A percentile compares a stretch with the other conserved stretches of the same genome.
These are phyloP conservation scores for Hydropotes inermis DNA, from an alignment of 2,113 vertebrate species.

Conservation along the genomic window DNA sequence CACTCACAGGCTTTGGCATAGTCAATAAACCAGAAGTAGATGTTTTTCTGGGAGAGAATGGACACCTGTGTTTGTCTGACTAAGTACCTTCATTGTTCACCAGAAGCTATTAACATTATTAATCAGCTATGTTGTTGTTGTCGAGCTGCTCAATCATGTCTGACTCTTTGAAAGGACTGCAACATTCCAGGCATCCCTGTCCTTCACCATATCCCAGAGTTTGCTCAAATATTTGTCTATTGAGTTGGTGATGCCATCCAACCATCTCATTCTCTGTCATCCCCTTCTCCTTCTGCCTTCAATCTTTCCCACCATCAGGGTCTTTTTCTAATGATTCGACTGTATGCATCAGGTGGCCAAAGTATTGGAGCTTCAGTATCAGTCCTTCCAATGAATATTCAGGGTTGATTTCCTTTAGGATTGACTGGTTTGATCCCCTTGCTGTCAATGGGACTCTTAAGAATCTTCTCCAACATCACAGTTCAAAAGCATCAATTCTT, in stretches of 20 bases:
- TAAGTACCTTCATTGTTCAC: background rate
- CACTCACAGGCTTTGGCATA: background rate
- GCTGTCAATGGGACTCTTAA: background rate
- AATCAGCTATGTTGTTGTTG: background rate
- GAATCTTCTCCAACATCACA: background rate
- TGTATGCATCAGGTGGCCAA: accelerated
- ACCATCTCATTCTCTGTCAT: background rate
- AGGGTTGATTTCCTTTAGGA: background rate
- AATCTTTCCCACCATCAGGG: background rate
- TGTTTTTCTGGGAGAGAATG: background rate
- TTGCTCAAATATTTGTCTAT: background rate
- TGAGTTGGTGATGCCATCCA: background rate
- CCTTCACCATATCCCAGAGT: background rate
- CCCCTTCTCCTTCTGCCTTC: background rate
- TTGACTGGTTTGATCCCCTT: background rate
- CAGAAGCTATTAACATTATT: background rate
- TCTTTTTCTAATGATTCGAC: background rate
- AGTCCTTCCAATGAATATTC: background rate
- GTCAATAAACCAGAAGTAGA: background rate
- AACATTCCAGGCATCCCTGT: background rate
- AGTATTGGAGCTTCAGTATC: background rate
- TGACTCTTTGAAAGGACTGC: background rate
- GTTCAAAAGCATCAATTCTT: background rate
- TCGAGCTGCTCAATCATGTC: background rate
- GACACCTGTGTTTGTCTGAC: background rate